Evolutionary conservation across 2,888 invertebrate genomes (phyloP), one percentile per base, ranked within the genome.

Genomic region (Sericinus montela): DNA sequence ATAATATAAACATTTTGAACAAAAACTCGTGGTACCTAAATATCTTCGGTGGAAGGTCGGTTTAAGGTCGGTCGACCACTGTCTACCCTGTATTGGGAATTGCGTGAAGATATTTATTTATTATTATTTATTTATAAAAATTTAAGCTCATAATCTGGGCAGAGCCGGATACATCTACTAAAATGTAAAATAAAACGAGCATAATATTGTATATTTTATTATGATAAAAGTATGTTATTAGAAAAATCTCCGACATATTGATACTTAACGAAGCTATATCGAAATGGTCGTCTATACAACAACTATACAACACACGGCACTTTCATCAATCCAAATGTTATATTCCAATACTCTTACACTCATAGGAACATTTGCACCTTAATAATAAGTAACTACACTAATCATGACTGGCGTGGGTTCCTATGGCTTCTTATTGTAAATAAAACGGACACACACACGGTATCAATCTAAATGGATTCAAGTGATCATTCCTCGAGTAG

Each of bases 351-450:
- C 72, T 32, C 32, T 74, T 66, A 80, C 83, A 82, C 74, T 75
- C 82, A 83, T 88, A 88, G 87, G 87, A 88, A 88, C 87, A 86
- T 88, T 86, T 85, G 77, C 84, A 83, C 85, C 87, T 82, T 86
- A 86, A 32, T 6, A 56, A 47, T 62, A 63, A 60, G 62, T 59
- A 45, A 30, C 38, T 30, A 45, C 45, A 2, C 30, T 30, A 1
- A 25, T 8, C 8, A 6, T 32, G 11, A 6, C 39, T 37, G 30
- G 38, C 42, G 37, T 38, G 41, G 35, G 15, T 38, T 32, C 30
- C 38, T 25, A 29, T 41, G 16, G 19, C 8, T 39, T 30, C 23
- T 45, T 16, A 11, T 13, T 13, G 14, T 15, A 40, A 34, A 25
- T 13, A 34, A 16, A 35, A 19, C 11, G 6, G 6, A 11, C 6